Evolutionary conservation across 2,797 vertebrate genomes (phyloP).

Genomic region (Ceryle rudis): DNA sequence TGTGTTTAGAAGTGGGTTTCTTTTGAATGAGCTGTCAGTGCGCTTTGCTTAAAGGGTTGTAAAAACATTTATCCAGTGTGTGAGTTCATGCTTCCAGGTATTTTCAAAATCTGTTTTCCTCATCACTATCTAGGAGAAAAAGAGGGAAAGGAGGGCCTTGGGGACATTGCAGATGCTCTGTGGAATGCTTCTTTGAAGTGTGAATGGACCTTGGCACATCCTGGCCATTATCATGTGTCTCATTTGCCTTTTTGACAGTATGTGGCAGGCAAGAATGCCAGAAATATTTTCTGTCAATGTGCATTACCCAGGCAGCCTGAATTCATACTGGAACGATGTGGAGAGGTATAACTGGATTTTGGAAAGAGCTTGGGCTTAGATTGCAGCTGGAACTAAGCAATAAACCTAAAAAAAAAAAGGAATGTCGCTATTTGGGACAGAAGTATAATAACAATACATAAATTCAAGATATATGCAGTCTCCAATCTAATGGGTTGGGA

Average conservation of each 20-base stretch:
- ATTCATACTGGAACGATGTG: neutral
- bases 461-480: neutral
- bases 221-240: neutral
- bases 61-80: conserved; percentile 4
- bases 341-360: neutral
- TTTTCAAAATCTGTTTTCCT: conserved; percentile 36
- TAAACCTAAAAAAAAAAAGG: neutral
- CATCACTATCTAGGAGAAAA: neutral
- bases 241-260: conserved; percentile 8
- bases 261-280: neutral
- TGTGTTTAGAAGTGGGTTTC: neutral
- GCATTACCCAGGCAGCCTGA: neutral
- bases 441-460: neutral
- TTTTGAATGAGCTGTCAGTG: conserved; percentile 29
- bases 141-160: neutral
- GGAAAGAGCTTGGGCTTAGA: neutral
- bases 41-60: conserved; percentile 18
- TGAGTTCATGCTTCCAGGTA: neutral
- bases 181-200: neutral
- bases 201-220: neutral
- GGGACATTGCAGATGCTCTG: neutral
- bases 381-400: neutral
- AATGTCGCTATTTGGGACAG: neutral
- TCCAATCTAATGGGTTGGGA: neutral
- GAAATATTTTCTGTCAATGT: neutral